phyloP scores from a whole-genome alignment of 2,888 invertebrate genomes.

The Dione vanillae region DNA sequence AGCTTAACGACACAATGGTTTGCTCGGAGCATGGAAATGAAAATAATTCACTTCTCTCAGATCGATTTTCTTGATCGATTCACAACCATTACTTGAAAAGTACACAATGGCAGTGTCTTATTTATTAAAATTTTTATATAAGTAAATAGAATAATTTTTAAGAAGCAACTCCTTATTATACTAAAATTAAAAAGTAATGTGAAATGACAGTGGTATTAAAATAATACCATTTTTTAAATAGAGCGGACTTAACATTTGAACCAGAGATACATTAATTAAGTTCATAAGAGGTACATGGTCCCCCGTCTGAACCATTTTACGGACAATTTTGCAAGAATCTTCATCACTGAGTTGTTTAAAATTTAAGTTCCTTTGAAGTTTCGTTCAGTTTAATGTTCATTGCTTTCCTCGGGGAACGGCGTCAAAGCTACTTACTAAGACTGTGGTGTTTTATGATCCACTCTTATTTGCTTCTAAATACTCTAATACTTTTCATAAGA shows the following conservation, averaged over 20 bases:
- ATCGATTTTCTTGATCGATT: no score
- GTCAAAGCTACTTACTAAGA: constrained; percentile 53
- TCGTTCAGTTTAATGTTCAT: constrained; percentile 50
- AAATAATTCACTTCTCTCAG: no score
- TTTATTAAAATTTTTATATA: background rate
- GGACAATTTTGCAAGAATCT: constrained; percentile 57
- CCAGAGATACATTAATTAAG: constrained; percentile 40
- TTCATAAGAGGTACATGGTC: constrained; percentile 41
- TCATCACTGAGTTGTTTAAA: constrained; percentile 52
- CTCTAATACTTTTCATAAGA: constrained; percentile 46
- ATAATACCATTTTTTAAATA: constrained; percentile 37
- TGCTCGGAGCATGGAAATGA: no score
- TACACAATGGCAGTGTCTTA: no score
- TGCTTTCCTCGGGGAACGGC: constrained; percentile 46
- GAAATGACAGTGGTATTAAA: constrained; percentile 13
- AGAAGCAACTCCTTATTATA: background rate
- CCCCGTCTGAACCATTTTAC: constrained; percentile 53
- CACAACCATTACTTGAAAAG: no score
- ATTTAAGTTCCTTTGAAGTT: constrained; percentile 50
- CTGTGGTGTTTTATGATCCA: constrained; percentile 54
- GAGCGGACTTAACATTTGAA: constrained; percentile 37
- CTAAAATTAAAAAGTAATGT: constrained; percentile 1
- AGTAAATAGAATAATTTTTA: background rate
- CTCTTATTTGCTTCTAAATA: constrained; percentile 50
- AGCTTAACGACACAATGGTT: no score